A percentile compares a stretch with the other conserved stretches of the same genome.
Conservation (phyloP, 2,888 invertebrate species). For the Hoplodrina blanda region DNA sequence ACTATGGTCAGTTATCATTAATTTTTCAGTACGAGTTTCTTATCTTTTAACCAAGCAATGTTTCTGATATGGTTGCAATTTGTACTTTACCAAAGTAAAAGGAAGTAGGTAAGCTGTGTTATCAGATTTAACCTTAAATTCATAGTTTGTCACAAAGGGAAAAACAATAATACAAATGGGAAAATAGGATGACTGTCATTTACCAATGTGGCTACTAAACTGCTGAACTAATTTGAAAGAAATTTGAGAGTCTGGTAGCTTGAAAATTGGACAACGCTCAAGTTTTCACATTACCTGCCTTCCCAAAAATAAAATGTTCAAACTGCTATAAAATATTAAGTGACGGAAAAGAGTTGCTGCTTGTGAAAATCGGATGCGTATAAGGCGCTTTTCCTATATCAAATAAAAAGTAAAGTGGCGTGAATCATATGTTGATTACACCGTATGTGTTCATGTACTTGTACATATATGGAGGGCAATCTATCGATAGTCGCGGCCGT, state of each 20-base stretch:
- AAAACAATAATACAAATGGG: neutral
- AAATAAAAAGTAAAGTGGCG: neutral
- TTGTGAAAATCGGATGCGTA: neutral
- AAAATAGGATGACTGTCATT: neutral
- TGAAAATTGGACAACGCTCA: neutral
- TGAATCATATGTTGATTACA: slow-evolving; percentile 8
- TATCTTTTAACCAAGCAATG: slow-evolving; percentile 36
- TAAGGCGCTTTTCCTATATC: neutral
- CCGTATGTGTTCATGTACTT: neutral
- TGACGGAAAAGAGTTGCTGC: neutral
- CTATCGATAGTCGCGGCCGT: slow-evolving; percentile 6
- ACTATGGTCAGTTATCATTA: slow-evolving; percentile 49
- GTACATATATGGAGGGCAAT: neutral
- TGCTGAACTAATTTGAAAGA: neutral
- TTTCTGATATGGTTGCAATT: slow-evolving; percentile 31
- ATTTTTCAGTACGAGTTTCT: slow-evolving; percentile 33
- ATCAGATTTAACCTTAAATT: neutral
- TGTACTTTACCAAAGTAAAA: slow-evolving; percentile 9
- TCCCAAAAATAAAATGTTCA: neutral
- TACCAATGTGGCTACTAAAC: too few species aligned
- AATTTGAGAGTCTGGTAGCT: too few species aligned
- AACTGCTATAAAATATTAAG: neutral
- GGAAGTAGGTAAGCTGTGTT: slow-evolving; percentile 6
- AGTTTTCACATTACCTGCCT: neutral
- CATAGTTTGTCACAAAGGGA: neutral